Conservation (phyloP, 1,140 invertebrate species). For the Acromyrmex echinatior region DNA sequence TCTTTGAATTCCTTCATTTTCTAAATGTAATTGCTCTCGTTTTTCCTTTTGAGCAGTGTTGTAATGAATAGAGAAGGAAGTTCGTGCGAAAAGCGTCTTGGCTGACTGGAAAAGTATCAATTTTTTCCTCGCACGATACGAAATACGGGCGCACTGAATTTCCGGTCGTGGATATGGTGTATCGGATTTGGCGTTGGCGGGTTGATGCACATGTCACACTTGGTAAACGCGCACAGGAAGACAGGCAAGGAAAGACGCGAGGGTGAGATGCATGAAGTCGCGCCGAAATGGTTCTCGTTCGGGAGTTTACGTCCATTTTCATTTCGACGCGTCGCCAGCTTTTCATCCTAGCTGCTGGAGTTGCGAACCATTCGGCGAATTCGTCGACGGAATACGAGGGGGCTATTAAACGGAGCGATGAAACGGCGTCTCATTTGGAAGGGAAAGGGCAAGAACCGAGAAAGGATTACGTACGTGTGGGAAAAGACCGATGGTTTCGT, state of each 20-base stretch:
- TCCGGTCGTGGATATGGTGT: slow-evolving; percentile 7
- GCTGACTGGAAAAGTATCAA: slow-evolving; percentile 6
- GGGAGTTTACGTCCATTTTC: slow-evolving; percentile 73
- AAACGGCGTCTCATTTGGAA: neutral
- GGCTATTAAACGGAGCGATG: slow-evolving; percentile 41
- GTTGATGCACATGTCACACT: slow-evolving; percentile 58
- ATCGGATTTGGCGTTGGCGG: slow-evolving; percentile 47
- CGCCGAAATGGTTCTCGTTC: slow-evolving; percentile 40
- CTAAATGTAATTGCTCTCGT: neutral
- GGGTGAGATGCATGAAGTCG: slow-evolving; percentile 19
- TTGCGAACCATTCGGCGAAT: slow-evolving; percentile 41
- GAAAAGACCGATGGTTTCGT: slow-evolving; percentile 43
- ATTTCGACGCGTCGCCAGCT: slow-evolving; percentile 60
- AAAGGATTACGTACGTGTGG: slow-evolving; percentile 33
- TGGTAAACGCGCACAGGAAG: slow-evolving; percentile 43
- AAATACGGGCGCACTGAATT: neutral
- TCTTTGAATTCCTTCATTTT: neutral
- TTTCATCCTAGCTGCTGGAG: slow-evolving; percentile 38
- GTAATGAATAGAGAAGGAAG: neutral
- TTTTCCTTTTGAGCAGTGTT: neutral
- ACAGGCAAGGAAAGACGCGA: slow-evolving; percentile 20
- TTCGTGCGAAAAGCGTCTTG: neutral
- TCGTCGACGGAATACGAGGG: slow-evolving; percentile 31
- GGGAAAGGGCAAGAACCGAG: neutral
- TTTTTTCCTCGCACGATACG: slow-evolving; percentile 6